Base-by-base conservation (phyloP, 2,797 vertebrate genomes). In the Cyprinella venusta region DNA sequence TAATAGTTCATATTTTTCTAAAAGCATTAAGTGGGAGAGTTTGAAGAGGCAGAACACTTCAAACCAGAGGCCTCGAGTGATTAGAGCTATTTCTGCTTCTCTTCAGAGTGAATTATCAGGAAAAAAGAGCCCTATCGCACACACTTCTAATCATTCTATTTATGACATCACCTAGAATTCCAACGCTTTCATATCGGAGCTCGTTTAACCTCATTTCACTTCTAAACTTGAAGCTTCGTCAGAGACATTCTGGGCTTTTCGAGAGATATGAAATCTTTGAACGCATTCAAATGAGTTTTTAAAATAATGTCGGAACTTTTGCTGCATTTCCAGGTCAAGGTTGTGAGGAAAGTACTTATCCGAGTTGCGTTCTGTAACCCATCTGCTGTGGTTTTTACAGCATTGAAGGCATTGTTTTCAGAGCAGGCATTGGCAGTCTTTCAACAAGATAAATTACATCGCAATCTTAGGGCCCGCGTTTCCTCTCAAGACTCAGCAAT, bases 381-480 rank as follows among this genome's bases (percentile, higher is more conserved):
- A 61, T 80, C 67, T 48, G 38, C 54, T 45, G 67, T 59, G 59
- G 19, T 50, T 72, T 59, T 33, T 30, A 61, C 38, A 26, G 30
- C 38, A 67, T 40, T 56, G n/a, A 67, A 82, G 63, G 24, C 71
- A 52, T 65, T 71, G 68, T 64, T 76, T 82, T 76, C n/a, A 45
- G 36, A 36, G 80, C 83, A 88, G 88, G 86, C 84, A 86, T 79
- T 89, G 88, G 88, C 86, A 89, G 87, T 52, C 76, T 82, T 84
- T 79, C 76, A 82, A 82, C 88, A 87, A 87, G 88, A 91, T 83
- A 89, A 82, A 89, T 87, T 88, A 90, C 88, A 85, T 88, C 19
- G 74, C 91, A 90, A 90, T 93, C 86, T 89, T 89, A 40, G 54
- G 82, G 68, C 90, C 82, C 85, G 67, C 74, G 70, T 90, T 82